Conservation (phyloP, 1,140 invertebrate species). For the Drosophila kurseongensis region DNA sequence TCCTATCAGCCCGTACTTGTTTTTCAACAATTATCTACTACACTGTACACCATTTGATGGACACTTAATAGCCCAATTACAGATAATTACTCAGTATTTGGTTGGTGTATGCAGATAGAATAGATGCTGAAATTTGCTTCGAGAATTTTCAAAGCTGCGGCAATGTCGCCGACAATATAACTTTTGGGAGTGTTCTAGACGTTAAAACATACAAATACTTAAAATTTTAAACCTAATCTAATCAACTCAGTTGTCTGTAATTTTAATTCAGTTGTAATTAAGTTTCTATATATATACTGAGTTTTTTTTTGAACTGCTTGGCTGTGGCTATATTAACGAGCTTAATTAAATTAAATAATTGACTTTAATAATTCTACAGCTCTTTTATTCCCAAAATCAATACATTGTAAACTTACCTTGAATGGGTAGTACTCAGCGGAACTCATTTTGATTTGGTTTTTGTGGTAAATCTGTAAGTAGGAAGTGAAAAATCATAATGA, state of each 20-base stretch:
- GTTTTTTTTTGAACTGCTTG: neutral
- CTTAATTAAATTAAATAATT: neutral
- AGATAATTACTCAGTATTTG: conserved; percentile 29
- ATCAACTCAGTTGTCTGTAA: neutral
- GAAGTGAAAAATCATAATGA: conserved; percentile 45
- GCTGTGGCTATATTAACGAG: neutral
- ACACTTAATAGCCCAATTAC: conserved; percentile 26
- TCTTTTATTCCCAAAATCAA: neutral
- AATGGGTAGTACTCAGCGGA: conserved; percentile 84
- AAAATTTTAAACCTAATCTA: neutral
- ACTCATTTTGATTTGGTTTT: conserved; percentile 70
- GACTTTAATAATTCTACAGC: conserved; percentile 1
- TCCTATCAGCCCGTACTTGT: conserved; percentile 4
- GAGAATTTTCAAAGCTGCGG: too few relatives aligned
- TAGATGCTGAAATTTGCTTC: neutral
- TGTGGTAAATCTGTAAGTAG: conserved; percentile 63
- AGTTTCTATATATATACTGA: neutral
- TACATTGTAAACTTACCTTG: conserved; percentile 72
- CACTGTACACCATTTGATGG: conserved; percentile 1
- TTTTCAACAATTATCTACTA: conserved; percentile 21
- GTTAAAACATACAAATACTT: neutral
- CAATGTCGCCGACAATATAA: too few relatives aligned
- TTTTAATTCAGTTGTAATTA: too few relatives aligned
- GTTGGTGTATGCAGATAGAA: neutral
- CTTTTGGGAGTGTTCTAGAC: too few relatives aligned